phyloP scores from a whole-genome alignment of 2,113 vertebrate genomes.

The Tenebrosternarchus preto region DNA sequence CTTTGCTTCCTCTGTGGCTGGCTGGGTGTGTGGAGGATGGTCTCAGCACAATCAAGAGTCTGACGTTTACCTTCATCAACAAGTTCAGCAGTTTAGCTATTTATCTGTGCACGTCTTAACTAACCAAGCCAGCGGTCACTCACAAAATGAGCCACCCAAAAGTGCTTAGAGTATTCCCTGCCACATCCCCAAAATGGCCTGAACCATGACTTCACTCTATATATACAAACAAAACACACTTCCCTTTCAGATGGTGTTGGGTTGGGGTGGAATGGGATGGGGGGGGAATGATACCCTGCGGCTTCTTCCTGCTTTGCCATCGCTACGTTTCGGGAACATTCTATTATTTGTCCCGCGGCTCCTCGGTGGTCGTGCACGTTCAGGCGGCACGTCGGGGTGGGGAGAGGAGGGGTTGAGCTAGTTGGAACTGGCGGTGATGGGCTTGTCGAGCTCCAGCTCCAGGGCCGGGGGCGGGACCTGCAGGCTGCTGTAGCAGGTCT shows the following conservation, averaged over 20 bases:
- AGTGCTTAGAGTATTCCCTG: conserved; percentile 50
- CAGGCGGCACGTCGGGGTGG: neutral
- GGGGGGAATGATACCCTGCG: neutral
- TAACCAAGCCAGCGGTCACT: conserved; percentile 23
- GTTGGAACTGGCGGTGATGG: conserved; percentile 91
- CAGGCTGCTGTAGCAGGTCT: conserved; percentile 88
- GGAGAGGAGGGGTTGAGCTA: conserved; percentile 61
- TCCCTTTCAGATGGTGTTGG: conserved; percentile 26
- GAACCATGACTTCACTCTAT: conserved; percentile 39
- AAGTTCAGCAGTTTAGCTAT: conserved; percentile 39
- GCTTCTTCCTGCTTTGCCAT: neutral
- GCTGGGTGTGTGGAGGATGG: neutral
- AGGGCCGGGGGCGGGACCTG: conserved; percentile 76
- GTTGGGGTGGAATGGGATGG: neutral
- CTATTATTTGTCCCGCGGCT: conserved; percentile 51
- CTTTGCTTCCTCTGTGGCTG: no score
- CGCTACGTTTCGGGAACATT: conserved; percentile 58
- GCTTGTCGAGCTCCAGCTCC: conserved; percentile 90
- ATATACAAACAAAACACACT: conserved; percentile 46
- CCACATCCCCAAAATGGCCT: conserved; percentile 19
- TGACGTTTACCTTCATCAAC: conserved; percentile 2
- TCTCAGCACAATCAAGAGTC: conserved; percentile 2
- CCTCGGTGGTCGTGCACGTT: conserved; percentile 11
- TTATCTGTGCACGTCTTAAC: conserved; percentile 22
- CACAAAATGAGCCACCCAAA: conserved; percentile 43